Evolutionary conservation across 2,888 invertebrate species (phyloP).

Genomic region (Tenthredo notha): DNA sequence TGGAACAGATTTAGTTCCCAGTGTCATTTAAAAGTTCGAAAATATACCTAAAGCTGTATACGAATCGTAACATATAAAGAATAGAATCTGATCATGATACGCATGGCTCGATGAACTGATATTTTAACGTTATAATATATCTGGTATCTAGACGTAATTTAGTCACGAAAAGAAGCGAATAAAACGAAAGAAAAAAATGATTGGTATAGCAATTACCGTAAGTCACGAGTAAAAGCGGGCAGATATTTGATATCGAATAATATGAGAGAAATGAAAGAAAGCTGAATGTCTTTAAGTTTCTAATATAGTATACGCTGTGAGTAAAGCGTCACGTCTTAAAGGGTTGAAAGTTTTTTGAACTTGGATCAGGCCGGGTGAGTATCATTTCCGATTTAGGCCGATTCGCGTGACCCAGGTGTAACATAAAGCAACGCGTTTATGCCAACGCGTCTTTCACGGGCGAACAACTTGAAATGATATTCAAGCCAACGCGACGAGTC

Average conservation of each 20-base stretch:
- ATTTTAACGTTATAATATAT: background rate
- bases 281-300: background rate
- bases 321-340: slow-evolving; percentile 14
- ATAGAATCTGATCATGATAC: slow-evolving; percentile 2
- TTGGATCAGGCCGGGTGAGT: slow-evolving; percentile 19
- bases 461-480: slow-evolving; percentile 41
- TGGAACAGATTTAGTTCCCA: background rate
- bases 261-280: background rate
- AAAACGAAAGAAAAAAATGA: slow-evolving; percentile 15
- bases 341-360: slow-evolving; percentile 37
- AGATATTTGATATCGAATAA: background rate
- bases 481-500: slow-evolving; percentile 47
- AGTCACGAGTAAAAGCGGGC: background rate
- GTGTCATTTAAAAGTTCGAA: background rate
- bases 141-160: slow-evolving; percentile 8
- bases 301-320: background rate
- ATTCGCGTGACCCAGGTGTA: slow-evolving; percentile 46
- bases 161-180: slow-evolving; percentile 13
- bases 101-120: background rate
- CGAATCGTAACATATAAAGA: background rate
- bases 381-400: slow-evolving; percentile 47
- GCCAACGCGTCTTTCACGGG: slow-evolving; percentile 35
- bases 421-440: slow-evolving; percentile 30
- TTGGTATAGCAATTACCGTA: slow-evolving; percentile 24
- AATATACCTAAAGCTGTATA: background rate